These are phyloP conservation scores for Sinelater perroti DNA, from an alignment of 2,888 invertebrate genomes.

Conservation along the genomic window DNA sequence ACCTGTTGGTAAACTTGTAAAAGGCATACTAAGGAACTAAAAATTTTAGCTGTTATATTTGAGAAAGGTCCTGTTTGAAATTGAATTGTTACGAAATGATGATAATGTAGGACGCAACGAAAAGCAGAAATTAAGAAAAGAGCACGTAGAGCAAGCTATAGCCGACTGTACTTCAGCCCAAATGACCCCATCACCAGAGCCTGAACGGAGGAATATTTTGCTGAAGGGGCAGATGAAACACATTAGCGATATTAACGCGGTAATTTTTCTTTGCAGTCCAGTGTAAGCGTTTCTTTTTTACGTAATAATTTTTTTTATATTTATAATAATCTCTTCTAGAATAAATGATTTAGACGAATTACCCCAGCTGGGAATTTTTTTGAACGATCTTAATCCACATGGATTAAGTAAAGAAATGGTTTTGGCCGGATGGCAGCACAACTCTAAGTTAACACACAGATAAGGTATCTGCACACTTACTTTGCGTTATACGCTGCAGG, in stretches of 20 bases:
- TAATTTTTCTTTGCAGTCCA: slow-evolving; percentile 89
- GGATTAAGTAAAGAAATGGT: slow-evolving; percentile 84
- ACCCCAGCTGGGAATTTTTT: slow-evolving; percentile 75
- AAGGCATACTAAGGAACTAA: not conserved
- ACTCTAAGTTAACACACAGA: slow-evolving; percentile 65
- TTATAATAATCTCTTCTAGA: slow-evolving; percentile 59
- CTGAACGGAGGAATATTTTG: slow-evolving; percentile 73
- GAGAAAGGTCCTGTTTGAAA: slow-evolving; percentile 80
- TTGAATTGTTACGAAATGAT: slow-evolving; percentile 67
- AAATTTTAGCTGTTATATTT: slow-evolving; percentile 70
- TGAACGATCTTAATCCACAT: slow-evolving; percentile 85
- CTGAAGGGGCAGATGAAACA: slow-evolving; percentile 87
- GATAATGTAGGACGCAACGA: not conserved
- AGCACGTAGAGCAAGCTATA: not conserved
- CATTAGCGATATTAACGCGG: slow-evolving; percentile 78
- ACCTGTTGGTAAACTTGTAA: not conserved
- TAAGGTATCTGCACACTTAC: not conserved
- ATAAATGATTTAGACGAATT: slow-evolving; percentile 86
- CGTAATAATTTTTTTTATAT: not conserved
- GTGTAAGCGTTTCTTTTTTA: slow-evolving; percentile 67
- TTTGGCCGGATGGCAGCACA: slow-evolving; percentile 84
- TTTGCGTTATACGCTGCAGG: slow-evolving; percentile 52
- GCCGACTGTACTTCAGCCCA: not conserved
- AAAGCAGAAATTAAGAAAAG: not conserved
- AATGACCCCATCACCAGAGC: slow-evolving; percentile 46